Conservation (phyloP, 1,140 invertebrate species). For the Drosophila sucinea region DNA sequence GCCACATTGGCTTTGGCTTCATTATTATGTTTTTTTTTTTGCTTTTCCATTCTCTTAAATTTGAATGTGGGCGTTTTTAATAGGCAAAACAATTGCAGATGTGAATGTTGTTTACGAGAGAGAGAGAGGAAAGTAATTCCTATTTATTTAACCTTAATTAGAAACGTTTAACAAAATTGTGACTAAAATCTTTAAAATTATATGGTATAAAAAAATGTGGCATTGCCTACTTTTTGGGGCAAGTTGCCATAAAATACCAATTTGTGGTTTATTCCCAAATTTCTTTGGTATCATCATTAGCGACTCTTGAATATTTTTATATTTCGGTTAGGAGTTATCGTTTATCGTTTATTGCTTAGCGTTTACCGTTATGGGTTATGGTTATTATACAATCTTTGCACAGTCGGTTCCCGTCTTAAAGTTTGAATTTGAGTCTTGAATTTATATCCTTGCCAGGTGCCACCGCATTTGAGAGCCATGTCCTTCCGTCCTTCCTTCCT, state of each 20-base stretch:
- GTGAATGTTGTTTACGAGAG: neutral
- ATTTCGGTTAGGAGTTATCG: neutral
- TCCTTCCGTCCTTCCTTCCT: neutral
- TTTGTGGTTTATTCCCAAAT: too few relatives aligned
- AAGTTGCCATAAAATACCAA: too few relatives aligned
- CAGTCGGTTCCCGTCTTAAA: too few relatives aligned
- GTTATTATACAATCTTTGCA: neutral
- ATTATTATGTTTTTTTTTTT: constrained; percentile 15
- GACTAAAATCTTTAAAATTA: neutral
- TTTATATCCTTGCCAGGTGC: constrained; percentile 1
- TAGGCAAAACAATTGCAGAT: constrained; percentile 10
- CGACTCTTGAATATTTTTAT: too few relatives aligned
- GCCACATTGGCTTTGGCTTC: constrained; percentile 57
- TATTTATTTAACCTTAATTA: neutral
- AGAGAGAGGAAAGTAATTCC: neutral
- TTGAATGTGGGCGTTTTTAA: neutral
- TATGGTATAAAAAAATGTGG: neutral
- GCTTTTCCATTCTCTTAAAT: neutral
- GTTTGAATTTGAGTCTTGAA: neutral
- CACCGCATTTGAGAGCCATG: neutral
- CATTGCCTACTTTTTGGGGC: neutral
- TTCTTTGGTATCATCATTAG: too few relatives aligned
- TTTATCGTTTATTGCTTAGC: neutral
- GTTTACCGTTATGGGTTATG: constrained; percentile 1
- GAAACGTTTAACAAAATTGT: neutral